These are phyloP conservation scores for Tolmerus cingulatus DNA, from an alignment of 2,888 invertebrate species.

Conservation along the genomic window DNA sequence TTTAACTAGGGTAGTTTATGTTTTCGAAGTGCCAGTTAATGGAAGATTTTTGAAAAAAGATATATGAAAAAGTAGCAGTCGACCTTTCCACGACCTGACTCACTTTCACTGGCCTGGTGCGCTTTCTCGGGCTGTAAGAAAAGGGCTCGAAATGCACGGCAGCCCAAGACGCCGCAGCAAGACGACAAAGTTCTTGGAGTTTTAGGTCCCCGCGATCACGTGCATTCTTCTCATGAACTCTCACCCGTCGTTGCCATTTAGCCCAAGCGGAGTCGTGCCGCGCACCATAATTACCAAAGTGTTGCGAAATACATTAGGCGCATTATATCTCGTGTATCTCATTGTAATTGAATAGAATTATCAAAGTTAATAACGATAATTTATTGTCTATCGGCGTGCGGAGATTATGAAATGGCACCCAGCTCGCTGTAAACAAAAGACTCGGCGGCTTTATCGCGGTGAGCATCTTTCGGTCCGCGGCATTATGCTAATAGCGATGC, in stretches of 20 bases:
- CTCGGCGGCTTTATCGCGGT: not conserved
- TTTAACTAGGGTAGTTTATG: no score
- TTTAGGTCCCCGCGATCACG: not conserved
- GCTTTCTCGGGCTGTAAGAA: not conserved
- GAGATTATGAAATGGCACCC: conserved; percentile 38
- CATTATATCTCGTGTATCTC: conserved; percentile 27
- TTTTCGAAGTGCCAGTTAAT: no score
- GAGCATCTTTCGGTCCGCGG: conserved; percentile 23
- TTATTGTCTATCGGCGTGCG: conserved; percentile 39
- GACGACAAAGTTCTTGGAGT: not conserved
- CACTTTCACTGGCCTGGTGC: not conserved
- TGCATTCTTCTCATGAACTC: conserved; percentile 39
- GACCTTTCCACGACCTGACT: not conserved
- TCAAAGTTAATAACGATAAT: conserved; percentile 42
- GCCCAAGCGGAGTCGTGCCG: conserved; percentile 19
- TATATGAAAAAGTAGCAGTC: not conserved
- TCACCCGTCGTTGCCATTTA: conserved; percentile 18
- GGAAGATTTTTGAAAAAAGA: no score
- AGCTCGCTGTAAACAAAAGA: conserved; percentile 34
- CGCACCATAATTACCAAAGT: conserved; percentile 35
- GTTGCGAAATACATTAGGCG: conserved; percentile 40
- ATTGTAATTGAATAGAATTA: conserved; percentile 41
- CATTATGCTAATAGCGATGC: conserved; percentile 19
- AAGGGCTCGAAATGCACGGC: not conserved
- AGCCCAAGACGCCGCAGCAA: not conserved